Percentiles rank a stretch among this genome's conserved stretches.
Conservation (phyloP, 2,888 invertebrate genomes). For the Chalcis sispes region DNA sequence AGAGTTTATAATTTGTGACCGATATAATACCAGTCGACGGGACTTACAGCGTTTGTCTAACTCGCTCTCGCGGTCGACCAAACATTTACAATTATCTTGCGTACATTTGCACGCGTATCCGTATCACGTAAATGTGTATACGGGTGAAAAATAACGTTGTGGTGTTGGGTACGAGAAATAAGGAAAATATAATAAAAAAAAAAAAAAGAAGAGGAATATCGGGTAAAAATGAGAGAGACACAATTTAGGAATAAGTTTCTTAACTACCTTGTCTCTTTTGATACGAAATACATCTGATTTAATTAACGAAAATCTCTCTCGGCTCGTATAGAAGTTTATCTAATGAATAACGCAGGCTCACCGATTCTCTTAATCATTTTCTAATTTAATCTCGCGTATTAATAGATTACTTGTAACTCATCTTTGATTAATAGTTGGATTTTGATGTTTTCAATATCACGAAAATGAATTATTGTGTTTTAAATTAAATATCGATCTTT, state of each 20-base stretch:
- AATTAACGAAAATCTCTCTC: slow-evolving; percentile 14
- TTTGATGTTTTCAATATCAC: too few species aligned
- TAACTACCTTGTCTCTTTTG: neutral
- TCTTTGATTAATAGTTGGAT: too few species aligned
- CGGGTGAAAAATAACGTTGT: too few species aligned
- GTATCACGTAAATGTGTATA: neutral
- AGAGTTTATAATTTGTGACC: slow-evolving; percentile 4
- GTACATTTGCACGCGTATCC: too few species aligned
- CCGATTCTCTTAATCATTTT: neutral
- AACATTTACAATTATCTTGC: neutral
- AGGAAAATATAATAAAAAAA: too few species aligned
- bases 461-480: too few species aligned
- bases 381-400: neutral
- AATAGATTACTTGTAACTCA: too few species aligned
- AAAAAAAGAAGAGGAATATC: too few species aligned
- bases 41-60: slow-evolving; percentile 8
- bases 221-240: too few species aligned
- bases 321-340: neutral
- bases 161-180: too few species aligned
- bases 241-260: too few species aligned
- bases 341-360: neutral
- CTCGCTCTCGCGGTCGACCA: slow-evolving; percentile 8
- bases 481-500: too few species aligned
- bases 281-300: neutral
- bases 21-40: neutral